Evolutionary conservation across 2,797 vertebrate genomes (phyloP).

Genomic region (Telmatherina bonti): DNA sequence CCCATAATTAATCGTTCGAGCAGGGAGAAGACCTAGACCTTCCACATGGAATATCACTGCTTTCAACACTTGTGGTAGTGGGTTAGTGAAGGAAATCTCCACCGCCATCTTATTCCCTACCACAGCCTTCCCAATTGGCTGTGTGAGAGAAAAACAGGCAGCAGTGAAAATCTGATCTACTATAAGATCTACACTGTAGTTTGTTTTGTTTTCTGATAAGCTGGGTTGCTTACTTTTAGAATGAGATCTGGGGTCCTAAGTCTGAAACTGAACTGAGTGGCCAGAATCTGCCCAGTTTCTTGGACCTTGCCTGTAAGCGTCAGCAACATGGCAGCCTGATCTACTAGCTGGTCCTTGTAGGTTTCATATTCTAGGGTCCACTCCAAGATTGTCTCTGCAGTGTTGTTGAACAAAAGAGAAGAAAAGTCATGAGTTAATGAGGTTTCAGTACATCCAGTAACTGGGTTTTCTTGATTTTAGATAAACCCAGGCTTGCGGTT

Average conservation of each 20-base stretch:
- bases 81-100: conserved; percentile 90
- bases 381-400: conserved; percentile 74
- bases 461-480: not conserved
- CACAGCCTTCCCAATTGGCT: conserved; percentile 77
- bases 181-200: not conserved
- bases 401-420: not conserved
- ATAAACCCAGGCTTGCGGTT: not conserved
- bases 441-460: not conserved
- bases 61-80: conserved; percentile 84
- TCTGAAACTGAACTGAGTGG: conserved; percentile 90
- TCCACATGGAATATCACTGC: conserved; percentile 86
- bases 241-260: conserved; percentile 88
- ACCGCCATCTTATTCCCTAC: conserved; percentile 83
- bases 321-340: conserved; percentile 91
- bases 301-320: conserved; percentile 80
- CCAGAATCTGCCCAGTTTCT: conserved; percentile 85
- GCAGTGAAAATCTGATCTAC: conserved; percentile 10
- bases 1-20: conserved; percentile 65
- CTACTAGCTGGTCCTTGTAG: conserved; percentile 87
- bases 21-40: conserved; percentile 86
- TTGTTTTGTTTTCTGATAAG: not conserved
- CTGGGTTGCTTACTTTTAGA: conserved; percentile 80
- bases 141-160: not conserved
- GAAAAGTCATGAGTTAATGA: not conserved
- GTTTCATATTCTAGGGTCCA: conserved; percentile 77